Conservation (phyloP, 1,140 invertebrate species). For the Alviniconcha marisindica region DNA sequence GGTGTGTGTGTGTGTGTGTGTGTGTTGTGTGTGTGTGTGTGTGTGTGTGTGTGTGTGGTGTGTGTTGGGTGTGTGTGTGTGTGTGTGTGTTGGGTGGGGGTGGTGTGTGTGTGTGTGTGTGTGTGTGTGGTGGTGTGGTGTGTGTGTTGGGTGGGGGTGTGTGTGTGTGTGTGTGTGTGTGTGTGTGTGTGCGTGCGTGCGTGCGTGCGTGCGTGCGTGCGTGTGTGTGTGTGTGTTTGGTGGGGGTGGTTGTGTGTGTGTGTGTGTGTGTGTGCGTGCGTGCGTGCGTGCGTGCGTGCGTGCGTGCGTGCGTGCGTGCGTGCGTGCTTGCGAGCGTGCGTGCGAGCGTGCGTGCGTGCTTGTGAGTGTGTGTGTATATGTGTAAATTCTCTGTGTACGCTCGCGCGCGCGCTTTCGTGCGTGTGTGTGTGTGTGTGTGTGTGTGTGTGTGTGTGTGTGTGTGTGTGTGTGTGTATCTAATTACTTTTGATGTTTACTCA, state of each 20-base stretch:
- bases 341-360: no score
- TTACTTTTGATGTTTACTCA: no score
- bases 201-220: neutral
- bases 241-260: neutral
- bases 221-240: neutral
- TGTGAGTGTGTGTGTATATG: no score
- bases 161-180: neutral
- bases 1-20: no score
- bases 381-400: no score
- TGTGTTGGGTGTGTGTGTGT: neutral
- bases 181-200: neutral
- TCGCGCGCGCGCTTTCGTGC: no score
- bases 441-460: no score
- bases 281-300: neutral
- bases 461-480: neutral
- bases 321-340: neutral
- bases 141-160: neutral
- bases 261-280: neutral
- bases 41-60: no score
- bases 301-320: neutral
- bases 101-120: no score
- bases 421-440: neutral
- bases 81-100: no score
- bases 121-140: neutral
- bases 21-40: no score